Base-by-base conservation (phyloP, 2,797 vertebrate genomes). In the Catharus ustulatus region DNA sequence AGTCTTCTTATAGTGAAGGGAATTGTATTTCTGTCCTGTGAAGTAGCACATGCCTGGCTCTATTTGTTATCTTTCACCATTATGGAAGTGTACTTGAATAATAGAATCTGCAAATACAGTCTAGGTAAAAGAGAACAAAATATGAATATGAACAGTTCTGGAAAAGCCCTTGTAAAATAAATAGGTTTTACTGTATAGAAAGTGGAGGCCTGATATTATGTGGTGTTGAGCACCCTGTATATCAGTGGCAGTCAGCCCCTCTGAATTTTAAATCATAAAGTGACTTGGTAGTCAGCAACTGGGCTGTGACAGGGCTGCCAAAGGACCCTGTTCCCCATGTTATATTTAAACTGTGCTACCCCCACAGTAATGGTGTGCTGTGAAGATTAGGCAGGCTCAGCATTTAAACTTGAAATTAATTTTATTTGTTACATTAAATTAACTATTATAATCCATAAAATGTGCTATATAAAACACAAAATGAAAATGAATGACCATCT, bases 361-460 rank as follows among this genome's bases (percentile, higher is more conserved):
- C 46, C 0, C 0, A 46, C 30, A 57, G 42, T 54, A 61, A 42
- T 27, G 42, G n/a, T 2, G 7, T 29, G n/a, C 42, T 82, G 67
- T 22, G 46, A 82, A 84, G 77, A 71, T 64, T 49, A 79, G 73
- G 46, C 46, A 94, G 59, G 32, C 34, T 91, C 61, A 75, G 19
- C 9, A 15, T 87, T 82, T 77, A 74, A 82, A 84, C 87, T 76
- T 58, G 45, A 84, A 93, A 84, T 89, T 81, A 91, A 92, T 87
- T 88, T 84, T 90, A 73, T 92, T 93, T 72, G 61, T 87, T 93
- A 46, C 26, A 43, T 92, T 88, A 88, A 93, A 81, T 94, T 92
- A 83, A 57, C 75, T 84, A 19, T 69, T 66, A 40, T 61, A 58
- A 93, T 84, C 55, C 71, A 40, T 79, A 87, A 90, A 94, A 74